Evolutionary conservation across 2,888 invertebrate genomes (phyloP).

Genomic region (Oligia strigilis): DNA sequence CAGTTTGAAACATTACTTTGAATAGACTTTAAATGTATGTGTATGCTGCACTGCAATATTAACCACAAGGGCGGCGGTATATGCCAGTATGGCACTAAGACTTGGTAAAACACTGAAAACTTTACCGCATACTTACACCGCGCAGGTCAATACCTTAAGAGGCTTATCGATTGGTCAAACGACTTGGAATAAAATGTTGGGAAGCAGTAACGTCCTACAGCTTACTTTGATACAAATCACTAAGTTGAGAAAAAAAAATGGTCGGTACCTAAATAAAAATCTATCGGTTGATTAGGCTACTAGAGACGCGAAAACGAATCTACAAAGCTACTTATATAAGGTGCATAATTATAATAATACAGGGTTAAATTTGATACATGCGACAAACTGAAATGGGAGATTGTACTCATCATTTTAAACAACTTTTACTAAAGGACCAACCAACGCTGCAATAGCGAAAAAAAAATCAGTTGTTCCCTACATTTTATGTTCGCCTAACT

Average conservation of each 20-base stretch:
- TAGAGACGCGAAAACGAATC: not conserved
- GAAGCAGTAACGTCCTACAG: not conserved
- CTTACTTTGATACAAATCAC: not conserved
- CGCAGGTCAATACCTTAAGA: not conserved
- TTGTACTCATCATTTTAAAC: no score
- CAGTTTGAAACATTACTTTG: no score
- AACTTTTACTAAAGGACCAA: no score
- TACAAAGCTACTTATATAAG: not conserved
- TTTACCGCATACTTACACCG: slow-evolving; percentile 7
- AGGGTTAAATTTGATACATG: no score
- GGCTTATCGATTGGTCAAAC: slow-evolving; percentile 20
- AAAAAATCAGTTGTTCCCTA: no score
- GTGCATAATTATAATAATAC: no score
- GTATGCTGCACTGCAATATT: slow-evolving; percentile 3
- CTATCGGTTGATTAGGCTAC: not conserved
- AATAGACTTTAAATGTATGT: not conserved
- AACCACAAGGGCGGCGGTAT: not conserved
- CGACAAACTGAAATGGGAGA: no score
- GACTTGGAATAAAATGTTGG: not conserved
- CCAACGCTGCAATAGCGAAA: no score
- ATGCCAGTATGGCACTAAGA: no score
- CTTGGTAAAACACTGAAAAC: not conserved
- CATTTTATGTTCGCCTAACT: no score
- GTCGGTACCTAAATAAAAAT: not conserved
- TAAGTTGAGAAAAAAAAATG: not conserved